phyloP scores from a whole-genome alignment of 2,113 vertebrate species.

The Bufo bufo region DNA sequence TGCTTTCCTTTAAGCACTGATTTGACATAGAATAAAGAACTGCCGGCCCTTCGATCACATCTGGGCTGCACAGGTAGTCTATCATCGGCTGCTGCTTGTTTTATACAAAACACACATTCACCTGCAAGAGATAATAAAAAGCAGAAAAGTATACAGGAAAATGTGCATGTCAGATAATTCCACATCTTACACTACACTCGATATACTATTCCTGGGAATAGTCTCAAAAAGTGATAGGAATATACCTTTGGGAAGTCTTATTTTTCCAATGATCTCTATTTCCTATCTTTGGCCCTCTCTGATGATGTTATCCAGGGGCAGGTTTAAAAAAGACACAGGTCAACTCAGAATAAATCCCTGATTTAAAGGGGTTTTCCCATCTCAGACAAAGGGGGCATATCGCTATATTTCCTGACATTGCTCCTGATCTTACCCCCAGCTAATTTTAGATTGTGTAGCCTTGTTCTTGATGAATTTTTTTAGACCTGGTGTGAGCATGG shows the following conservation, averaged over 20 bases:
- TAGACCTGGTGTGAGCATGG: too few species aligned
- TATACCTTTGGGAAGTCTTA: not conserved
- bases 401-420: too few species aligned
- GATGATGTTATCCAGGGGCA: too few species aligned
- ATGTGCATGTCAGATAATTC: constrained; percentile 5
- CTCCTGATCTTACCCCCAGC: too few species aligned
- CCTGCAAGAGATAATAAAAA: constrained; percentile 11
- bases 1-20: not conserved
- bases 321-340: too few species aligned
- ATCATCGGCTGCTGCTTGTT: constrained; percentile 20
- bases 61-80: constrained; percentile 31
- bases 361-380: too few species aligned
- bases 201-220: too few species aligned
- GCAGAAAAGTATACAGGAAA: not conserved
- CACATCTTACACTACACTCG: not conserved
- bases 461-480: too few species aligned
- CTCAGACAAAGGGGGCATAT: too few species aligned
- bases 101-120: not conserved
- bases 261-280: not conserved
- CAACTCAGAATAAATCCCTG: too few species aligned
- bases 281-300: not conserved
- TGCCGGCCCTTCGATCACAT: constrained; percentile 1
- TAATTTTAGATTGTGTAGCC: too few species aligned
- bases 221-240: not conserved
- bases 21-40: constrained; percentile 24